Base-by-base conservation (phyloP, 2,113 vertebrate genomes). In the Phycodurus eques region DNA sequence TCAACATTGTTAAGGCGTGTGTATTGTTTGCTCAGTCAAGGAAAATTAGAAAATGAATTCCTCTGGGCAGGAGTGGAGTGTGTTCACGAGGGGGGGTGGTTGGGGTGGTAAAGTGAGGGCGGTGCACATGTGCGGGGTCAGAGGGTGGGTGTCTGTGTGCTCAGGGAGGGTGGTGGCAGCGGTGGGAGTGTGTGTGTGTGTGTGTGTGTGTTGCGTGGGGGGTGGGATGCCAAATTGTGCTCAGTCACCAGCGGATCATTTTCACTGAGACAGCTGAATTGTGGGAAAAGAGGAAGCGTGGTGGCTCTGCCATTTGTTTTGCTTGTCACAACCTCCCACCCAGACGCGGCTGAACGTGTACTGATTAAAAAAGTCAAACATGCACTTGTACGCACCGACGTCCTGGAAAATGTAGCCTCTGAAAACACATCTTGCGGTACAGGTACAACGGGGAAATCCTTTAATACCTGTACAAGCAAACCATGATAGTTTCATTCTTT, bases 21-120 rank as follows among this genome's bases (percentile, higher is more conserved):
- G 87, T 91, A 92, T 91, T 93, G 91, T 93, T 93, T 93, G 87
- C 88, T 89, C 87, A 92, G 92, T 92, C 91, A 93, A 81, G 90
- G 90, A 87, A 92, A 92, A 92, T 93, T 93, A 92, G 89, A 90
- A 90, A 91, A 90, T 89, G 75, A 91, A 92, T 91, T 93, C 92
- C 90, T 92, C 82, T 88, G 86, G 87, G 88, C 70, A 94, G 93
- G 92, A 94, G 63, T 92, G 94, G 94, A 81, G 95, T 92, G 93
- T 93, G 92, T 93, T 93, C 83, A 63, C 22, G n/a, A 80, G 35
- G 6, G 13, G 57, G 27, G 59, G 31, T 20, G 13, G 59, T 4
- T 12, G 12, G 31, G 64, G 5, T 14, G 76, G 61, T 79, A 57
- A 63, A 71, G 75, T 56, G 75, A 83, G 81, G 77, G 77, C 42